A percentile compares a stretch with the other conserved stretches of the same genome.
These are phyloP conservation scores for Synodontis membranacea DNA, from an alignment of 2,113 vertebrate species.

Conservation along the genomic window DNA sequence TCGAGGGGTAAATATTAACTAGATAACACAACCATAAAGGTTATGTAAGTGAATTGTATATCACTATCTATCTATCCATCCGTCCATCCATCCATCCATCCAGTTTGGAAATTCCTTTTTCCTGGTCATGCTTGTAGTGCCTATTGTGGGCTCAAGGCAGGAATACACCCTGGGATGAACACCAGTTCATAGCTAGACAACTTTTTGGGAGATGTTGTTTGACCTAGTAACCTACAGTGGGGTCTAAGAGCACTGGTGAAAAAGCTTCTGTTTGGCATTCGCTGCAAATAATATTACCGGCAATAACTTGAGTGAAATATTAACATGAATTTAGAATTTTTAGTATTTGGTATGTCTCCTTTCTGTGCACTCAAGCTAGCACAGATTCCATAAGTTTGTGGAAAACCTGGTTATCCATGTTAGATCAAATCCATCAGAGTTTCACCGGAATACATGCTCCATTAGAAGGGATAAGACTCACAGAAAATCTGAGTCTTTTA, in stretches of 20 bases:
- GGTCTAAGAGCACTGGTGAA: neutral
- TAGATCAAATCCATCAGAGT: neutral
- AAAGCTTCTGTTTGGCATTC: neutral
- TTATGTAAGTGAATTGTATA: neutral
- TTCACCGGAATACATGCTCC: neutral
- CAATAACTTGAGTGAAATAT: too few species aligned
- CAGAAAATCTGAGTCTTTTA: neutral
- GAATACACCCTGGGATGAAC: neutral
- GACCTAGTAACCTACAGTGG: too few species aligned
- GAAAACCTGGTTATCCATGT: neutral
- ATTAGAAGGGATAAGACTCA: neutral
- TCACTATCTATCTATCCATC: neutral
- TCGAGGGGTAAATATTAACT: neutral
- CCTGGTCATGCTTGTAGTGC: neutral
- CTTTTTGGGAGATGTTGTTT: neutral
- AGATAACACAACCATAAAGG: neutral
- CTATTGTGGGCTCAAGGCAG: too few species aligned
- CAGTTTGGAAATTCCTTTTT: neutral
- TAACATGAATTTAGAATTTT: too few species aligned
- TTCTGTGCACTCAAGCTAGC: neutral
- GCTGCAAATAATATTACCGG: too few species aligned
- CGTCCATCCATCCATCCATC: neutral
- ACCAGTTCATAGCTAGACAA: neutral
- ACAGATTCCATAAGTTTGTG: neutral
- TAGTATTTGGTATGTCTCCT: too few species aligned